Percentiles rank a stretch among this genome's conserved stretches.
These are phyloP conservation scores for Myotis yumanensis DNA, from an alignment of 2,113 vertebrate genomes.

Conservation along the genomic window DNA sequence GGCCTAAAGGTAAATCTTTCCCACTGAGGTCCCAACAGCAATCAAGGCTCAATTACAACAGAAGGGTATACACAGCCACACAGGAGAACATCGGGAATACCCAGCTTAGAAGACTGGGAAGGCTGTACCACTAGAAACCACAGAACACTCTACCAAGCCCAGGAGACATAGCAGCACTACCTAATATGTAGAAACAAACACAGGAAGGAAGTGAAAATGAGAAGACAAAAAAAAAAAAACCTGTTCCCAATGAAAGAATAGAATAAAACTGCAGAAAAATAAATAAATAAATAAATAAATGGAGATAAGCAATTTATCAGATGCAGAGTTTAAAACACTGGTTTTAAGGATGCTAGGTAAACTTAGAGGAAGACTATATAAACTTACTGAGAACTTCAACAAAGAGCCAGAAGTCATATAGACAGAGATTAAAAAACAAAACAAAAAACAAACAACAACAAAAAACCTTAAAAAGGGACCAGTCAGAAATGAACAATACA, in stretches of 20 bases:
- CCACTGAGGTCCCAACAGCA: background rate
- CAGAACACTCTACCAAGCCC: background rate
- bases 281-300: background rate
- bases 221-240: background rate
- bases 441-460: too few species aligned
- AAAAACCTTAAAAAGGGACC: background rate
- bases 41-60: background rate
- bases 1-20: background rate
- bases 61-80: background rate
- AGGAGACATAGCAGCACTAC: background rate
- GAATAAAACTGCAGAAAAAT: background rate
- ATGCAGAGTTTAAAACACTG: background rate
- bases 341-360: background rate
- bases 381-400: background rate
- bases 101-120: background rate
- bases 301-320: background rate
- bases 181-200: background rate
- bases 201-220: background rate
- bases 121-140: background rate
- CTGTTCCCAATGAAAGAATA: background rate
- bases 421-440: background rate
- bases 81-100: background rate
- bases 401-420: background rate
- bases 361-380: background rate
- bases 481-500: background rate